Base-by-base conservation (phyloP, 2,888 invertebrate genomes). In the Celastrina argiolus region DNA sequence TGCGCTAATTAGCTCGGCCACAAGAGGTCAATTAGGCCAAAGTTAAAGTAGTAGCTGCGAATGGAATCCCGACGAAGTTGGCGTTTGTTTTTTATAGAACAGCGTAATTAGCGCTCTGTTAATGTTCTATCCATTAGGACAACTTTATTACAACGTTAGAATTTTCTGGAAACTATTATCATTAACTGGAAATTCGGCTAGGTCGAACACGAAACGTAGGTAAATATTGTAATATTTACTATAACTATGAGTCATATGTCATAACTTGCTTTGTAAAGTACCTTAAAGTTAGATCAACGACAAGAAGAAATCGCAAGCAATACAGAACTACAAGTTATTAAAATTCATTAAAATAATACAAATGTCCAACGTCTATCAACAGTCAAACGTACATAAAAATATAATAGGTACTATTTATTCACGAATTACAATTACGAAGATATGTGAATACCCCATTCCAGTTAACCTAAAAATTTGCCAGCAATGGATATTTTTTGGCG, bases 1-100 rank as follows among this genome's bases (percentile, higher is more conserved):
- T 18, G 59, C 31, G 31, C 59, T 59, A 59, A 59, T 59, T 59
- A 59, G 18, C 1, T 4, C 18, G 34, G 16, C 59, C 59, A 59
- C 59, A 18, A 18, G 34, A 59, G 59, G 59, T 59, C 59, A 59
- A 59, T 31, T 59, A 59, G 51, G 16, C 34, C n/a, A 28, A 59
- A 59, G 59, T 36, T 59, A 59, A 16, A 59, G 28, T 31, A 58
- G 58, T 58, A 56, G 56, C n/a, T 28, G 58, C 31, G 31, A 58
- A 31, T 31, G 31, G 31, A 18, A 31, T 31, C 58, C 58, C 31
- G 58, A 16, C 58, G 28, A 16, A 28, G 28, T n/a, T 31, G 31
- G 16, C 7, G 18, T 58, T 58, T 31, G 58, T 58, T 58, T 58
- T 51, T 58, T 58, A 58, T 31, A 58, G 31, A 58, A 58, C 4